These are phyloP conservation scores for Crossaster papposus DNA, from an alignment of 53 echinoderm and acorn worm genomes.

Conservation along the genomic window DNA sequence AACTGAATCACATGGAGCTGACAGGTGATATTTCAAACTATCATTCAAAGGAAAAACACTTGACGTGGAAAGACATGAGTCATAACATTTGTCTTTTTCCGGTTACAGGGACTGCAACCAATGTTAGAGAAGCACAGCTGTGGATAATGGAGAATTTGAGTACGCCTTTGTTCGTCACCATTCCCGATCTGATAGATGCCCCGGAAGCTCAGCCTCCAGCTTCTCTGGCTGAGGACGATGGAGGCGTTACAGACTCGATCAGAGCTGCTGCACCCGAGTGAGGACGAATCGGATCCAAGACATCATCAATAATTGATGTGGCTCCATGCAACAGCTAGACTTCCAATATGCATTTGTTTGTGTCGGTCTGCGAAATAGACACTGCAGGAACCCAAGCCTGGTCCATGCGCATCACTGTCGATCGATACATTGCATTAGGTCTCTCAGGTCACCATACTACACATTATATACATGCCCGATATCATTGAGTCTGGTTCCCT, in stretches of 20 bases:
- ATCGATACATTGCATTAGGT: background rate
- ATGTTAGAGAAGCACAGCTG: background rate
- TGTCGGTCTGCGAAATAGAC: background rate
- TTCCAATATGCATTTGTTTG: no score
- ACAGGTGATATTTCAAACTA: background rate
- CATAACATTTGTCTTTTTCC: background rate
- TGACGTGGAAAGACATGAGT: background rate
- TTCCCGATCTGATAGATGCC: slow-evolving; percentile 1
- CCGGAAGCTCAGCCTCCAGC: background rate
- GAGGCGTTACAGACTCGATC: background rate
- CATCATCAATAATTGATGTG: background rate
- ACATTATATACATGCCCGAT: background rate
- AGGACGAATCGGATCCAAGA: background rate
- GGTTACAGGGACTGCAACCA: background rate
- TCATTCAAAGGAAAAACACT: background rate
- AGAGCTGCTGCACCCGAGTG: background rate
- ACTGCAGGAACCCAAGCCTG: background rate
- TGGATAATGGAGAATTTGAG: background rate
- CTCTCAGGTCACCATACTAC: background rate
- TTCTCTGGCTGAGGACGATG: background rate
- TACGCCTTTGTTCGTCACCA: background rate
- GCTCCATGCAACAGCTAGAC: no score
- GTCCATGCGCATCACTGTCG: no score
- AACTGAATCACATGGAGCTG: background rate
- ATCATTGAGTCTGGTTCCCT: background rate